Evolutionary conservation across 2,888 invertebrate species (phyloP).

Genomic region (Idaea straminata): DNA sequence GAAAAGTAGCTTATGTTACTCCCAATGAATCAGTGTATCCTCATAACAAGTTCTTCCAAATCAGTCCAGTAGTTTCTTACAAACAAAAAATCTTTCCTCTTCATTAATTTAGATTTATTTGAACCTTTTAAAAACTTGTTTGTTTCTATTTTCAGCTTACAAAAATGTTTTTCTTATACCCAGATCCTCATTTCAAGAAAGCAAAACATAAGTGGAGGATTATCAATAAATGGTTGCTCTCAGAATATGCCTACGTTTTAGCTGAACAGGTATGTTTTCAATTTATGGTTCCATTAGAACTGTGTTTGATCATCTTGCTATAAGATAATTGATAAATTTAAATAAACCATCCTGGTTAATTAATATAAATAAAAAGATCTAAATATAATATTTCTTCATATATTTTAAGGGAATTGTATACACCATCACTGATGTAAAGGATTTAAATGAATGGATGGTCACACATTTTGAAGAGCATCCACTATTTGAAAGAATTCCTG

Average conservation of each 20-base stretch:
- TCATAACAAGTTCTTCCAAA: too few species aligned
- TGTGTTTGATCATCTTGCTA: too few species aligned
- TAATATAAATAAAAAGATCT: too few species aligned
- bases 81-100: too few species aligned
- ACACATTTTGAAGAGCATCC: constrained; percentile 94
- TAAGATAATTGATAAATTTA: too few species aligned
- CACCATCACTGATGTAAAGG: constrained; percentile 98
- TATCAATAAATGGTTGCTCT: constrained; percentile 93
- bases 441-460: constrained; percentile 98
- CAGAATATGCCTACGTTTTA: constrained; percentile 98
- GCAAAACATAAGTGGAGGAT: constrained; percentile 99
- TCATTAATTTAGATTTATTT: too few species aligned
- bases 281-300: not conserved
- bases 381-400: constrained; percentile 12
- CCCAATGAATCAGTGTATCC: too few species aligned
- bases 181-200: constrained; percentile 99
- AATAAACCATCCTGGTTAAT: too few species aligned
- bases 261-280: constrained; percentile 84
- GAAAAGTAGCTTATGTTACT: too few species aligned
- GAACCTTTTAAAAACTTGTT: not conserved
- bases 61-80: too few species aligned
- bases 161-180: constrained; percentile 99
- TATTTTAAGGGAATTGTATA: constrained; percentile 91
- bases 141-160: constrained; percentile 82
- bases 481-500: constrained; percentile 87